Percentiles rank a stretch among this genome's conserved stretches.
Conservation (phyloP, 2,888 invertebrate species). For the Acrobasis suavella region DNA sequence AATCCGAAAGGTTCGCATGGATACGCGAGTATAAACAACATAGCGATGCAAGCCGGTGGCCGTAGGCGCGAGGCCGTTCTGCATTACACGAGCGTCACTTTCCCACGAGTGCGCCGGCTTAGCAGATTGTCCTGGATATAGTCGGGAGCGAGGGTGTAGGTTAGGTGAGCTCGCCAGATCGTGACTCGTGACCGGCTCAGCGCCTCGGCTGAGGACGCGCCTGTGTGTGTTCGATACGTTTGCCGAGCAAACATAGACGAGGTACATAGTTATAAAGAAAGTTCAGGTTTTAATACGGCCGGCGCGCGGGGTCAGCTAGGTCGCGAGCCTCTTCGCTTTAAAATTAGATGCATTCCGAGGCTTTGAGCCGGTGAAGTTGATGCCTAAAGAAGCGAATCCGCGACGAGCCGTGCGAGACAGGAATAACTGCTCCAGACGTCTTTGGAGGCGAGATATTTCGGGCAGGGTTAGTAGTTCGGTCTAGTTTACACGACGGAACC, state of each 20-base stretch:
- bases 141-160: constrained; percentile 65
- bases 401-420: constrained; percentile 57
- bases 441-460: constrained; percentile 69
- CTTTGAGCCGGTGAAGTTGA: constrained; percentile 57
- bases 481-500: constrained; percentile 54
- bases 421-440: constrained; percentile 71
- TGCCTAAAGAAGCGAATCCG: constrained; percentile 63
- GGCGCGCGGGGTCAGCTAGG: constrained; percentile 77
- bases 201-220: constrained; percentile 55
- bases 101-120: constrained; percentile 69
- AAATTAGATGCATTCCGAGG: constrained; percentile 82
- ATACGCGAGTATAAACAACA: constrained; percentile 48
- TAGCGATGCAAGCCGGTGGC: constrained; percentile 35
- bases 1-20: constrained; percentile 44
- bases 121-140: constrained; percentile 77
- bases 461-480: constrained; percentile 76
- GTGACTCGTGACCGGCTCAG: constrained; percentile 66
- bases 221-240: constrained; percentile 75
- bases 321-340: constrained; percentile 80
- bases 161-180: constrained; percentile 57
- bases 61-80: constrained; percentile 46
- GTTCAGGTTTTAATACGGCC: constrained; percentile 80
- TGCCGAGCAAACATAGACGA: constrained; percentile 71
- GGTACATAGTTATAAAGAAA: constrained; percentile 79
- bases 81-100: constrained; percentile 65